These are phyloP conservation scores for Fistularia commersonii DNA, from an alignment of 2,797 vertebrate species.

Conservation along the genomic window DNA sequence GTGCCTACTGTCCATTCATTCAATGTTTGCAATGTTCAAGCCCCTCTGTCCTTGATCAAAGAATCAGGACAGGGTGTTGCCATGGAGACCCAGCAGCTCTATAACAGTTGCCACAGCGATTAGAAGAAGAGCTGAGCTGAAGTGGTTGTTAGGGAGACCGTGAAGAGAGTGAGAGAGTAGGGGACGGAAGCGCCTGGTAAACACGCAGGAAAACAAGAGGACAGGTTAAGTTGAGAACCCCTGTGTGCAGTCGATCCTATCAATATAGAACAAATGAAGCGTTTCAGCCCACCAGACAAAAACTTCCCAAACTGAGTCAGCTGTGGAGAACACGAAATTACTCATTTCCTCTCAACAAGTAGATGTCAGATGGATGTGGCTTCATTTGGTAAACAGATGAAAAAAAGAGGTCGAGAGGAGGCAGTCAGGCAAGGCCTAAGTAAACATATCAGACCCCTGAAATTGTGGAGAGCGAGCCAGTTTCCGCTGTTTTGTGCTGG, in stretches of 20 bases:
- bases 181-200: slow-evolving; percentile 29
- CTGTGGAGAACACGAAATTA: slow-evolving; percentile 38
- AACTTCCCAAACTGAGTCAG: slow-evolving; percentile 26
- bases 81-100: slow-evolving; percentile 73
- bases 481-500: slow-evolving; percentile 14
- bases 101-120: slow-evolving; percentile 76
- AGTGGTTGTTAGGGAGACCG: slow-evolving; percentile 71
- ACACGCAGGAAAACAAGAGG: slow-evolving; percentile 35
- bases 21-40: slow-evolving; percentile 44
- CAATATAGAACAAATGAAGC: slow-evolving; percentile 23
- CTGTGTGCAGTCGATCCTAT: slow-evolving; percentile 20
- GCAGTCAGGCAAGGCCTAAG: not conserved
- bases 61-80: slow-evolving; percentile 75
- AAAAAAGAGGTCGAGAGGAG: not conserved
- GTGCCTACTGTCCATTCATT: slow-evolving; percentile 33
- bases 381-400: slow-evolving; percentile 34
- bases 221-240: slow-evolving; percentile 34
- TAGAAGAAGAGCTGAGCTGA: slow-evolving; percentile 60
- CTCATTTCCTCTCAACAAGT: slow-evolving; percentile 39
- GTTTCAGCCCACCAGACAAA: not conserved
- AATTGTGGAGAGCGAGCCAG: not conserved
- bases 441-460: slow-evolving; percentile 26
- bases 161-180: slow-evolving; percentile 32
- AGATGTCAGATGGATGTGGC: slow-evolving; percentile 24
- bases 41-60: slow-evolving; percentile 69